These are phyloP conservation scores for Riparia riparia DNA, from an alignment of 2,113 vertebrate species.

Conservation along the genomic window DNA sequence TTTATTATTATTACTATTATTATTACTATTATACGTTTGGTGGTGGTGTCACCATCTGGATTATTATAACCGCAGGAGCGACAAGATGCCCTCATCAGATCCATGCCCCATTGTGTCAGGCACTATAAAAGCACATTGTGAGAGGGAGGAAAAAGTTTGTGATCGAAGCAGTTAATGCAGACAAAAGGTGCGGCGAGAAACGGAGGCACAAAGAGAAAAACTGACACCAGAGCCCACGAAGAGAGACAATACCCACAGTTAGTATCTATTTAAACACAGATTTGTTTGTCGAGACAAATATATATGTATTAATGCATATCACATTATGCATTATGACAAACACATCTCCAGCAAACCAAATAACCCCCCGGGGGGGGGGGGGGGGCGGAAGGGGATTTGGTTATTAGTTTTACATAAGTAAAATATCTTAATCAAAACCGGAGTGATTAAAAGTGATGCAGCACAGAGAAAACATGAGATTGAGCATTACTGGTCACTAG, in stretches of 20 bases:
- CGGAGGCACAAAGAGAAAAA: neutral
- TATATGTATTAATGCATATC: neutral
- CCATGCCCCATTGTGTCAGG: neutral
- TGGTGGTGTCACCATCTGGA: slow-evolving; percentile 3
- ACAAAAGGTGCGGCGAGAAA: slow-evolving; percentile 37
- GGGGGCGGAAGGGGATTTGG: neutral
- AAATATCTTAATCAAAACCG: neutral
- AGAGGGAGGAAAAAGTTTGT: slow-evolving; percentile 28
- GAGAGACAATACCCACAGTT: neutral
- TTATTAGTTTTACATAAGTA: neutral
- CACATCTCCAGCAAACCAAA: too few relatives aligned
- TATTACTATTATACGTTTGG: neutral
- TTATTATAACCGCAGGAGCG: neutral
- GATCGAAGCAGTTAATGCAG: neutral
- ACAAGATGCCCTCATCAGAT: slow-evolving; percentile 14
- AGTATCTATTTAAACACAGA: neutral
- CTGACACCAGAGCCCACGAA: neutral
- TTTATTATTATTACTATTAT: neutral
- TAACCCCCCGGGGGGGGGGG: too few relatives aligned
- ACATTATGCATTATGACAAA: too few relatives aligned
- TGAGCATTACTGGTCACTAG: neutral
- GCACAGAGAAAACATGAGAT: neutral
- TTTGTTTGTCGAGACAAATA: neutral
- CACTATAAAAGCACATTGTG: neutral
- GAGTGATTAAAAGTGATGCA: neutral